Evolutionary conservation across 2,113 vertebrate genomes (phyloP), one percentile per base, ranked within the genome.

Genomic region (Phalacrocorax pelagicus): DNA sequence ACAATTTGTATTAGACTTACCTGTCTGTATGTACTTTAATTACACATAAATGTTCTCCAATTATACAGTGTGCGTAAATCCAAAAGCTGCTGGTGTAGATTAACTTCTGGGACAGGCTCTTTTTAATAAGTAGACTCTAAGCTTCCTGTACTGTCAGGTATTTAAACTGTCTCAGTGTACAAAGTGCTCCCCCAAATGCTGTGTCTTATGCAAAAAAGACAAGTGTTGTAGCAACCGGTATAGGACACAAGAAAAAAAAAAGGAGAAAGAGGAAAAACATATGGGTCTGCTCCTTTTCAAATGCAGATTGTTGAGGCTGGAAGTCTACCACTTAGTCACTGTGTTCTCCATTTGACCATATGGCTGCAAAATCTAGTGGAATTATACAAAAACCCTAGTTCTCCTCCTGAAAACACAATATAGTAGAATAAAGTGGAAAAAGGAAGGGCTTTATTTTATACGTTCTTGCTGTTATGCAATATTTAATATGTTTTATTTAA

Each of bases 321-420:
- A 90, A 96, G 89, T 92, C 96, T 97, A 86, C 73, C 92, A 78
- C 87, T 97, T 97, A 97, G 92, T 97, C 95, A 96, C 93, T 73
- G 15, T 95, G 74, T 95, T 94, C 88, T 80, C 47, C 6, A 0
- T 84, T 87, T 92, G 85, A 83, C 95, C 97, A 97, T 97, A 97
- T 97, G 96, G 80, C 69, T 96, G 44, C 38, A 94, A 93, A 88
- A 96, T 52, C 44, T 92, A 81, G 88, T 84, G 86, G 54, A 91
- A 90, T 54, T 20, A 40, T 91, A 47, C 22, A 71, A 87, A 89
- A 75, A 11, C 16, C 18, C 30, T 91, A 61, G 70, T 82, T 87
- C 20, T 58, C 15, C 40, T 83, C 14, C 32, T 92, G 86, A 49
- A 91, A 91, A 79, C 15, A 92, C 78, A 86, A 71, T 72, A 9